These are phyloP conservation scores for Auanema sp. DNA, from an alignment of 2,888 invertebrate species.

Conservation along the genomic window DNA sequence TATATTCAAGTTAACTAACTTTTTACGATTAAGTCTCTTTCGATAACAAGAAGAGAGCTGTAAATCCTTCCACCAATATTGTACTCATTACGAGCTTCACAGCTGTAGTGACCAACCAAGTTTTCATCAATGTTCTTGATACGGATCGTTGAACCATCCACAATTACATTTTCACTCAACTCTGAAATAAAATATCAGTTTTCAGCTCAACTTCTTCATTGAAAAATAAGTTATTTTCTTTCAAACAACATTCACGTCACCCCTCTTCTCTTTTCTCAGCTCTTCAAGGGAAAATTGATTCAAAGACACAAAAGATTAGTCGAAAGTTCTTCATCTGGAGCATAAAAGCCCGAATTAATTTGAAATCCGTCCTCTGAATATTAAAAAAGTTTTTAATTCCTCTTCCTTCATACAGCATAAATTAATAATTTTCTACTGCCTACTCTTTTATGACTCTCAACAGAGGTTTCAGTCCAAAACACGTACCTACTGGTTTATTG, in stretches of 20 bases:
- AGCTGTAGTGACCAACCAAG: slow-evolving; percentile 43
- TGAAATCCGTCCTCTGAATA: neutral
- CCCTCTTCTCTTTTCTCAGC: neutral
- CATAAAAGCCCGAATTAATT: too few species aligned
- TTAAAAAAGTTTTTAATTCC: neutral
- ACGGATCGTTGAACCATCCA: slow-evolving; percentile 31
- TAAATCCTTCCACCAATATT: slow-evolving; percentile 25
- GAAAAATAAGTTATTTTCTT: too few species aligned
- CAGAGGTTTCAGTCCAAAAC: neutral
- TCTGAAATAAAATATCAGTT: slow-evolving; percentile 13
- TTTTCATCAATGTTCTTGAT: slow-evolving; percentile 26
- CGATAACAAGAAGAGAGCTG: slow-evolving; percentile 31
- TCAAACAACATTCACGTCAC: too few species aligned
- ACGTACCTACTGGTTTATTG: slow-evolving; percentile 27
- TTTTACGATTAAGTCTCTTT: slow-evolving; percentile 43
- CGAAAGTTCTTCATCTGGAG: neutral
- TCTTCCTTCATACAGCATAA: neutral
- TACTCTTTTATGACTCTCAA: too few species aligned
- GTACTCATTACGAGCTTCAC: slow-evolving; percentile 43
- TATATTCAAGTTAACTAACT: slow-evolving; percentile 26
- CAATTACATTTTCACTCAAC: slow-evolving; percentile 22
- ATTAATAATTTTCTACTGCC: slow-evolving; percentile 2
- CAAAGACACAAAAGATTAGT: neutral
- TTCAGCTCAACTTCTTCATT: too few species aligned
- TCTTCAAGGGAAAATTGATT: neutral